Percentiles rank a stretch among this genome's conserved stretches.
Conservation (phyloP, 2,113 vertebrate genomes). For the Acanthochromis polyacanthus region DNA sequence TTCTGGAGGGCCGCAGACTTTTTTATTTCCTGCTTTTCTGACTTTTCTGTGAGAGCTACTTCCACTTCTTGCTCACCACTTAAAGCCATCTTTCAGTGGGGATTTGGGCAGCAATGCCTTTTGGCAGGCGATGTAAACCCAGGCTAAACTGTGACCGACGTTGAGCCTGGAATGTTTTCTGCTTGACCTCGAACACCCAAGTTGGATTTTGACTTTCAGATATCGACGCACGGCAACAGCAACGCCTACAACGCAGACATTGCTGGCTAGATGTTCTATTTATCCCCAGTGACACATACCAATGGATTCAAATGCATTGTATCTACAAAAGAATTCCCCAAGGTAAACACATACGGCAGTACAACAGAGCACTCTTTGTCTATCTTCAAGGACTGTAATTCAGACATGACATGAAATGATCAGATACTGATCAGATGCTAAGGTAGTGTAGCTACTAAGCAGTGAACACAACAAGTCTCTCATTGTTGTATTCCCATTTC, state of each 20-base stretch:
- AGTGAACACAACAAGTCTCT: too few species aligned
- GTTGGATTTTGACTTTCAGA: conserved; percentile 24
- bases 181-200: conserved; percentile 42
- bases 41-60: conserved; percentile 55
- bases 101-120: conserved; percentile 60
- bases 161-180: conserved; percentile 13
- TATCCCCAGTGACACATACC: neutral
- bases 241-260: neutral
- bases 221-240: neutral
- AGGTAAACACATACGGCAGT: too few species aligned
- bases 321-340: too few species aligned
- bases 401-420: too few species aligned
- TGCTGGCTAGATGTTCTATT: neutral
- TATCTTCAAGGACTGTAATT: too few species aligned
- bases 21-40: conserved; percentile 68
- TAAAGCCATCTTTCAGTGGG: conserved; percentile 57
- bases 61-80: conserved; percentile 52
- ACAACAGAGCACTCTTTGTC: too few species aligned
- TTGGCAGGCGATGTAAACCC: conserved; percentile 56
- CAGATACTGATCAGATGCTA: too few species aligned
- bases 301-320: too few species aligned
- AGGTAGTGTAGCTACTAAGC: too few species aligned
- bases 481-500: too few species aligned
- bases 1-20: conserved; percentile 53
- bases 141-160: conserved; percentile 36